Conservation (phyloP, 2,113 vertebrate species). For the Rhinogobius similis region DNA sequence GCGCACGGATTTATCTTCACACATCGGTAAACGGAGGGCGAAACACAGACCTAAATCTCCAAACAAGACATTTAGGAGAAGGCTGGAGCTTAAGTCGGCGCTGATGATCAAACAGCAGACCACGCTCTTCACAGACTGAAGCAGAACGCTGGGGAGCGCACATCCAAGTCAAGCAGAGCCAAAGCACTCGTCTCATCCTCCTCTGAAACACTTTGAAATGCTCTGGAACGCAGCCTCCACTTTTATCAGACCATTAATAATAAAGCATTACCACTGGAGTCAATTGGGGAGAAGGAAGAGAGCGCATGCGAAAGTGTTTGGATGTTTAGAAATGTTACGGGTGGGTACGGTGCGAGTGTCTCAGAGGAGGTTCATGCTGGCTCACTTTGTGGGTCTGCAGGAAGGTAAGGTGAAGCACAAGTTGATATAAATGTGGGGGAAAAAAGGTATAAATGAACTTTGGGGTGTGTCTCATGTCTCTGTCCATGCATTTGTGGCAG, state of each 20-base stretch:
- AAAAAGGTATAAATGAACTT: no score
- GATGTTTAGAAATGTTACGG: not conserved
- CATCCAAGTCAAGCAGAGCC: slow-evolving; percentile 5
- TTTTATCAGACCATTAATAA: slow-evolving; percentile 25
- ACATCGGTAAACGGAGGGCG: no score
- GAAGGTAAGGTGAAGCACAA: no score
- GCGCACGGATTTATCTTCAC: no score
- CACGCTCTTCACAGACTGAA: not conserved
- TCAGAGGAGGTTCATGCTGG: not conserved
- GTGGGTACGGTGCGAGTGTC: not conserved
- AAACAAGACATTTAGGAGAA: not conserved
- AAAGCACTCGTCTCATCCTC: slow-evolving; percentile 3
- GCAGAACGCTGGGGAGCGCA: slow-evolving; percentile 14
- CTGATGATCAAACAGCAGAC: slow-evolving; percentile 21
- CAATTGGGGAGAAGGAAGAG: not conserved
- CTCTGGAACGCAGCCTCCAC: slow-evolving; percentile 1
- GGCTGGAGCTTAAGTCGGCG: slow-evolving; percentile 12
- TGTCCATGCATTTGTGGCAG: no score
- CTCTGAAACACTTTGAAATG: slow-evolving; percentile 26
- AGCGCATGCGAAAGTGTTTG: not conserved
- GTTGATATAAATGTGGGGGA: no score
- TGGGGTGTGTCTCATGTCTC: no score
- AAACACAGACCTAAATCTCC: slow-evolving; percentile 18
- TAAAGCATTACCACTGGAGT: slow-evolving; percentile 7
- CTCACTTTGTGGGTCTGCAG: no score